phyloP scores from a whole-genome alignment of 2,888 invertebrate genomes.

The Tineola bisselliella region DNA sequence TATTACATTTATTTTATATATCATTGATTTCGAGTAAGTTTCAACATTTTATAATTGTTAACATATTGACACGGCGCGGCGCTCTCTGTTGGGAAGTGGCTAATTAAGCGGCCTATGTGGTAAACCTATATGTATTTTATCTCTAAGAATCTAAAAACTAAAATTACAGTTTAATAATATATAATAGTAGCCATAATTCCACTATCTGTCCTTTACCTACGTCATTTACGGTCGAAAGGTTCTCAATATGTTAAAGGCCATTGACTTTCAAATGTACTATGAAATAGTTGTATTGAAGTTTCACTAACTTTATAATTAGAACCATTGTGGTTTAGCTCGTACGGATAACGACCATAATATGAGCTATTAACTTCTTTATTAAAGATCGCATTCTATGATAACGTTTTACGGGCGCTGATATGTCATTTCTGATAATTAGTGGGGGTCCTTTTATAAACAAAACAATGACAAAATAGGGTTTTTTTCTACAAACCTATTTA shows the following conservation, averaged over 20 bases:
- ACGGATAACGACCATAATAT: conserved; percentile 23
- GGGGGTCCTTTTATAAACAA: background rate
- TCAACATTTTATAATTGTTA: too few species aligned
- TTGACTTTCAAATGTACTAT: background rate
- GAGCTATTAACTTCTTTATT: conserved; percentile 36
- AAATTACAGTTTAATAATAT: background rate
- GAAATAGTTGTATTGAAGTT: conserved; percentile 10
- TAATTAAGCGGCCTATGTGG: too few species aligned
- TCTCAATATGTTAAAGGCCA: conserved; percentile 1
- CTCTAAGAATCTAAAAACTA: too few species aligned
- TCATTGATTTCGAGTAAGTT: background rate
- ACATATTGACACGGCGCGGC: too few species aligned
- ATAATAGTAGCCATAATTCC: background rate
- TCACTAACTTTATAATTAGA: conserved; percentile 3
- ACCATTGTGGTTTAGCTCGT: background rate
- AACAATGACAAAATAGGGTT: background rate
- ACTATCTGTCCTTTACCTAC: background rate
- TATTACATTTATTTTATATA: background rate
- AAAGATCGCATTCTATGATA: conserved; percentile 33
- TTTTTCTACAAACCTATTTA: too few species aligned
- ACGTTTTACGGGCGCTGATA: conserved; percentile 35
- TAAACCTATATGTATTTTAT: too few species aligned
- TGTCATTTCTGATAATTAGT: conserved; percentile 35
- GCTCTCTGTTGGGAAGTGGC: too few species aligned
- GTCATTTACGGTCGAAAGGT: background rate